Conservation (phyloP, 2,888 invertebrate genomes). For the Xestobium rufovillosum region DNA sequence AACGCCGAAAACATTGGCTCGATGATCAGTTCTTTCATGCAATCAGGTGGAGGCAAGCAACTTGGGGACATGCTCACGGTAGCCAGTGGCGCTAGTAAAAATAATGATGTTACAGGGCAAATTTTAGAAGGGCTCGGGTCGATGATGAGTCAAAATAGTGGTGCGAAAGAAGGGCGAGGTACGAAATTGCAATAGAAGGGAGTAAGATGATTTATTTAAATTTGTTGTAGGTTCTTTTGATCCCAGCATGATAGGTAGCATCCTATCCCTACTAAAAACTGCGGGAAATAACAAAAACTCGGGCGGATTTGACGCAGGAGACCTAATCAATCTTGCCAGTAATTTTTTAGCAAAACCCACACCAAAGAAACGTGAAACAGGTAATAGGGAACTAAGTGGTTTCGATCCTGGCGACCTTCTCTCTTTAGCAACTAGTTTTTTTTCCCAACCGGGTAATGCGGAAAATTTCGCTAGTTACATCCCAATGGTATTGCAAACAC, state of each 20-base stretch:
- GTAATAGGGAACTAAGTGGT: too few relatives aligned
- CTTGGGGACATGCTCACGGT: constrained; percentile 38
- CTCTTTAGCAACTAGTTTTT: constrained; percentile 21
- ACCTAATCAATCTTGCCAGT: background rate
- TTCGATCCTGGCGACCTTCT: constrained; percentile 20
- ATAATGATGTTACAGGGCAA: constrained; percentile 43
- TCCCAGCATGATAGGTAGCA: background rate
- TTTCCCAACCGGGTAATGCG: constrained; percentile 18
- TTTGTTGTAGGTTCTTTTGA: constrained; percentile 8
- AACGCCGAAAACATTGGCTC: constrained; percentile 50
- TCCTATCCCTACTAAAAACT: background rate
- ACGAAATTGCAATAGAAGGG: constrained; percentile 8
- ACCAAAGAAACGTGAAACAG: constrained; percentile 11
- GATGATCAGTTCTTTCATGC: constrained; percentile 60
- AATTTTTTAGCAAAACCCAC: background rate
- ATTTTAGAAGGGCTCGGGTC: constrained; percentile 43
- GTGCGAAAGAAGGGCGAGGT: constrained; percentile 12
- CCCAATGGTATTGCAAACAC: constrained; percentile 60
- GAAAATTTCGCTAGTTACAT: constrained; percentile 46
- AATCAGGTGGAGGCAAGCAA: constrained; percentile 53
- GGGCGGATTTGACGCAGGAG: too few relatives aligned
- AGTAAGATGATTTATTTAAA: constrained; percentile 7
- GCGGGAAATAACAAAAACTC: background rate
- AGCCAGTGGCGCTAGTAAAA: constrained; percentile 34
- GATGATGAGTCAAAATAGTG: constrained; percentile 12